Evolutionary conservation across 2,888 invertebrate species (phyloP).

Genomic region (Myopa testacea): DNA sequence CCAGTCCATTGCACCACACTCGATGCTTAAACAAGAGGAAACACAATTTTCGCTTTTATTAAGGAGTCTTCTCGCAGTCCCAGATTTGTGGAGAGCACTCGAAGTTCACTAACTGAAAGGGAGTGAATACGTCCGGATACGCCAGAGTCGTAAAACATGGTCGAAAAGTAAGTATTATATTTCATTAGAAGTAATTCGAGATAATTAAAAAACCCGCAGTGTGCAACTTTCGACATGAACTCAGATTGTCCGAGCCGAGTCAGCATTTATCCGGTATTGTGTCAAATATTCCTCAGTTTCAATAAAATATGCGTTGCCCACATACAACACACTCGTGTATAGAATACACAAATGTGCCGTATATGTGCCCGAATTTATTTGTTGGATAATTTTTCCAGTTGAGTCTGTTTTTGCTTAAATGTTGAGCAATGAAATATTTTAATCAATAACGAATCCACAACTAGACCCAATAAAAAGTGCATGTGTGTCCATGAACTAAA

Average conservation of each 20-base stretch:
- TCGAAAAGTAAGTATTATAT: too few species aligned
- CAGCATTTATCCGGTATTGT: too few species aligned
- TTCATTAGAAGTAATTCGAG: too few species aligned
- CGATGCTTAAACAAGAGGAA: conserved; percentile 19
- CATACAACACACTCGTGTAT: too few species aligned
- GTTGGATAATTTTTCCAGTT: background rate
- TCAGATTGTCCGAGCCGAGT: too few species aligned
- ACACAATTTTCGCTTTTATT: conserved; percentile 10
- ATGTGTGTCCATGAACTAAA: background rate
- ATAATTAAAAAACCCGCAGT: too few species aligned
- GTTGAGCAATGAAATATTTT: background rate
- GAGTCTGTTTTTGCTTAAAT: background rate
- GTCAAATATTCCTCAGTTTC: too few species aligned
- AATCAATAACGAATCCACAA: background rate
- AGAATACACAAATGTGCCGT: too few species aligned
- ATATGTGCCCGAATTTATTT: background rate
- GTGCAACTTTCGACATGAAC: too few species aligned
- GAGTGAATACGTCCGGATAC: background rate
- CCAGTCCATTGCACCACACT: conserved; percentile 19
- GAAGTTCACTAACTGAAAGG: background rate
- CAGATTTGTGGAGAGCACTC: background rate
- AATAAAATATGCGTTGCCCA: too few species aligned
- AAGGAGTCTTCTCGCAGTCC: background rate
- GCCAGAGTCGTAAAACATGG: too few species aligned
- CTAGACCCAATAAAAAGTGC: background rate